Percentiles rank a stretch among this genome's conserved stretches.
phyloP scores from a whole-genome alignment of 2,797 vertebrate species.

The Liasis olivaceus region DNA sequence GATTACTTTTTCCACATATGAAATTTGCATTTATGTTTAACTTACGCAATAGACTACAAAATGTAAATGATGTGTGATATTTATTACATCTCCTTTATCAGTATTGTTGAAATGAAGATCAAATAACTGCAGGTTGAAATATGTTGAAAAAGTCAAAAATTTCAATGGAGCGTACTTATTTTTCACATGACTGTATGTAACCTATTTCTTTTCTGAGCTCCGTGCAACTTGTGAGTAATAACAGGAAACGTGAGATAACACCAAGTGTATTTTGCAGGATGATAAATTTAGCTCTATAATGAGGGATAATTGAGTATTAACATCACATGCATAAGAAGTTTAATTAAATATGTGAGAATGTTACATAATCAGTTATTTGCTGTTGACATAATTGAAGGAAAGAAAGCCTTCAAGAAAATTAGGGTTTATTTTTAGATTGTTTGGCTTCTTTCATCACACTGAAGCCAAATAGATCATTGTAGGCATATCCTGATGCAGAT shows the following conservation, averaged over 20 bases:
- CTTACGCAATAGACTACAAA: not conserved
- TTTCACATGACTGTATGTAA: not conserved
- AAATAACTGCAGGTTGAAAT: not conserved
- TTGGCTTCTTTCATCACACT: not conserved
- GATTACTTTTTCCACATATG: not conserved
- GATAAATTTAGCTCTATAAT: conserved; percentile 24
- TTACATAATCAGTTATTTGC: not conserved
- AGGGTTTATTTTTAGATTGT: conserved; percentile 10
- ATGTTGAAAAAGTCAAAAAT: not conserved
- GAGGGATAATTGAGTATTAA: conserved; percentile 10
- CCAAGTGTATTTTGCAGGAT: not conserved
- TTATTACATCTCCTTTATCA: not conserved
- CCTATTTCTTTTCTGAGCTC: not conserved
- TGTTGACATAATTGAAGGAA: conserved; percentile 14
- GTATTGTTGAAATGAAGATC: not conserved
- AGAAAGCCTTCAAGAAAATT: not conserved
- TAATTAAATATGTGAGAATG: conserved; percentile 6
- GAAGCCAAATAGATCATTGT: not conserved
- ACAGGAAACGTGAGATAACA: conserved; percentile 16
- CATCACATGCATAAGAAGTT: conserved; percentile 12
- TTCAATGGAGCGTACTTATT: not conserved
- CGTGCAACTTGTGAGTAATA: conserved; percentile 21
- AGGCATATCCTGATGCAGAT: accelerated
- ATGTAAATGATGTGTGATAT: not conserved
- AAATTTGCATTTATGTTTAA: not conserved